Percentiles rank a stretch among this genome's conserved stretches.
Conservation (phyloP, 2,797 vertebrate species). For the Chaenodraco wilsoni region DNA sequence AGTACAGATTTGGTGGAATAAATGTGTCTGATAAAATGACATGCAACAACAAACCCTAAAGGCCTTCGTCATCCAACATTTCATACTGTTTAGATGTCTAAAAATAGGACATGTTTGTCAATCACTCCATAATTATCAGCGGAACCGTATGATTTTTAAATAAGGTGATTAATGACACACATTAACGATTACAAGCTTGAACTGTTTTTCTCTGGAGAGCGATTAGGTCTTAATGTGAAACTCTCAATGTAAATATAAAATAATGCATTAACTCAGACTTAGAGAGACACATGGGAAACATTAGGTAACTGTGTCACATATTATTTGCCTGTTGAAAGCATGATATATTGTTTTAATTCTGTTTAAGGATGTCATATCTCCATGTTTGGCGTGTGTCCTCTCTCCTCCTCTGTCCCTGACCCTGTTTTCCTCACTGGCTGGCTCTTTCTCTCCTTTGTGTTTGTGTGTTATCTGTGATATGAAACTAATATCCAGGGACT, state of each 20-base stretch:
- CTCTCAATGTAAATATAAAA: background rate
- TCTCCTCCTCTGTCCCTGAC: conserved; percentile 45
- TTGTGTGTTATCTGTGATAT: conserved; percentile 76
- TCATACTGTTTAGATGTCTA: background rate
- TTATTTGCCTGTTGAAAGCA: background rate
- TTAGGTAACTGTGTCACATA: conserved; percentile 2
- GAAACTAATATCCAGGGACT: conserved; percentile 80
- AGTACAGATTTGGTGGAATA: background rate
- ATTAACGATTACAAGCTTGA: background rate
- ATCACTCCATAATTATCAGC: background rate
- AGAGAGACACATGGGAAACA: background rate
- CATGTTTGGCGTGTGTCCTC: conserved; percentile 28
- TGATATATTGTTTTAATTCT: conserved; percentile 1
- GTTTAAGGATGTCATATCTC: conserved; percentile 23
- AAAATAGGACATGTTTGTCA: background rate
- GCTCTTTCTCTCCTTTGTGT: conserved; percentile 65
- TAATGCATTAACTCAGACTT: background rate
- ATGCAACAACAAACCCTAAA: background rate
- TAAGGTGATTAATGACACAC: background rate
- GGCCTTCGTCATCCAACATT: background rate
- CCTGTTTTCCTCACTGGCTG: conserved; percentile 47
- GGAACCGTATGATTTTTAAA: background rate
- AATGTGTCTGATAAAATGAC: background rate
- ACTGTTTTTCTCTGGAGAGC: background rate
- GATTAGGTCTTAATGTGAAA: background rate